Conservation (phyloP, 2,113 vertebrate genomes). For the Reinhardtius hippoglossoides region DNA sequence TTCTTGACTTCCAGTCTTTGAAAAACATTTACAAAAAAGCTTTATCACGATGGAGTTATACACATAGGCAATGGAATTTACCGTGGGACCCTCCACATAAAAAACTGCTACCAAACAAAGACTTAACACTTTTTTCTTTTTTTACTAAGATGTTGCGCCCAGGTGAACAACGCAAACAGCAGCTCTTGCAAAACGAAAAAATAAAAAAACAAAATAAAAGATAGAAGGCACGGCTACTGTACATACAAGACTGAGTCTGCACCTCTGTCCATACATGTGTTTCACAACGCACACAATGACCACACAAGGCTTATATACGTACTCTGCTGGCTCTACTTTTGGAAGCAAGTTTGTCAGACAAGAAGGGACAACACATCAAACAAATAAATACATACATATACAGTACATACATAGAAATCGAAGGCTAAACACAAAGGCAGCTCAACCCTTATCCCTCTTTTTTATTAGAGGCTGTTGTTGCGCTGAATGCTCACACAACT, state of each 20-base stretch:
- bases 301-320: conserved; percentile 85
- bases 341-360: conserved; percentile 89
- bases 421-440: conserved; percentile 81
- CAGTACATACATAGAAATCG: conserved; percentile 81
- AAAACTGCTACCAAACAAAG: conserved; percentile 82
- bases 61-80: conserved; percentile 87
- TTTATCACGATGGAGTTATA: conserved; percentile 91
- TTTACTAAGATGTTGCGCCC: conserved; percentile 82
- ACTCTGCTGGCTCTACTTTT: conserved; percentile 89
- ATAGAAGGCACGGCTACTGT: conserved; percentile 91
- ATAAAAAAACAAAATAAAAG: conserved; percentile 63
- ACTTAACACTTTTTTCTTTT: conserved; percentile 79
- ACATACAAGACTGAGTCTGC: conserved; percentile 86
- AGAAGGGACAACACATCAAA: conserved; percentile 92
- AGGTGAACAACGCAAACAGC: conserved; percentile 84
- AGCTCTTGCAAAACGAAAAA: conserved; percentile 84
- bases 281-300: conserved; percentile 91
- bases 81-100: conserved; percentile 85
- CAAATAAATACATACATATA: conserved; percentile 88
- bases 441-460: conserved; percentile 41
- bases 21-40: conserved; percentile 91
- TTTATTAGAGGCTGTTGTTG: conserved; percentile 6
- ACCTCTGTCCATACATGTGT: conserved; percentile 89
- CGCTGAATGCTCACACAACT: conserved; percentile 82
- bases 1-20: conserved; percentile 91